Conservation (phyloP, 2,888 invertebrate species). For the Lampropteryx suffumata region DNA sequence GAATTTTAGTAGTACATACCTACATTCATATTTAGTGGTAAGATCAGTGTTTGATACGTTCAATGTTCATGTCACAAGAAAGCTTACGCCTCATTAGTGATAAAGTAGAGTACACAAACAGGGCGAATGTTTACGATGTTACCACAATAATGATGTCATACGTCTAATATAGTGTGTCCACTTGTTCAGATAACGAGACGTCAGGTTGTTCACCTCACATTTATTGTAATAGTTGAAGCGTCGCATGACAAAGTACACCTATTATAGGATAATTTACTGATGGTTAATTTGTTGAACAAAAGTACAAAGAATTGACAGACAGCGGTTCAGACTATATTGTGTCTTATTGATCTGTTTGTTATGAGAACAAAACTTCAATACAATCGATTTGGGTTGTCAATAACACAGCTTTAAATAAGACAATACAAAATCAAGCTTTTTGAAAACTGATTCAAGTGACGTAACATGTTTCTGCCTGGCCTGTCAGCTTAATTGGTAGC, state of each 20-base stretch:
- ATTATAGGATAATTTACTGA: conserved; percentile 55
- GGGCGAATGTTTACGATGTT: conserved; percentile 54
- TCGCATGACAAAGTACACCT: conserved; percentile 58
- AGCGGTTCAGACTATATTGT: conserved; percentile 42
- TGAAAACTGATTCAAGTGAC: too few species aligned
- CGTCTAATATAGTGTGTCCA: conserved; percentile 68
- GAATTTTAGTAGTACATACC: too few species aligned
- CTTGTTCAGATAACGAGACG: conserved; percentile 64
- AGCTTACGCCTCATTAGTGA: conserved; percentile 38
- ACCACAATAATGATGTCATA: conserved; percentile 72
- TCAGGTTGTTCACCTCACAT: conserved; percentile 67
- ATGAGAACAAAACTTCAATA: conserved; percentile 47
- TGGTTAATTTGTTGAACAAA: conserved; percentile 63
- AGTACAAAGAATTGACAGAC: conserved; percentile 31
- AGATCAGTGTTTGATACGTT: conserved; percentile 24
- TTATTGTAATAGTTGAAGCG: conserved; percentile 42
- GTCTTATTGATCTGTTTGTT: conserved; percentile 47
- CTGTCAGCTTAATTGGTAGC: too few species aligned
- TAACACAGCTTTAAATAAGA: too few species aligned
- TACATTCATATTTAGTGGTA: too few species aligned
- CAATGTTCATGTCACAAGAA: conserved; percentile 22
- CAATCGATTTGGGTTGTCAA: conserved; percentile 4
- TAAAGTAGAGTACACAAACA: conserved; percentile 45
- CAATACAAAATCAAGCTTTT: too few species aligned
- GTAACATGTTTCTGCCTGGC: too few species aligned